Evolutionary conservation across 2,113 vertebrate genomes (phyloP).

Genomic region (Cheirogaleus medius): DNA sequence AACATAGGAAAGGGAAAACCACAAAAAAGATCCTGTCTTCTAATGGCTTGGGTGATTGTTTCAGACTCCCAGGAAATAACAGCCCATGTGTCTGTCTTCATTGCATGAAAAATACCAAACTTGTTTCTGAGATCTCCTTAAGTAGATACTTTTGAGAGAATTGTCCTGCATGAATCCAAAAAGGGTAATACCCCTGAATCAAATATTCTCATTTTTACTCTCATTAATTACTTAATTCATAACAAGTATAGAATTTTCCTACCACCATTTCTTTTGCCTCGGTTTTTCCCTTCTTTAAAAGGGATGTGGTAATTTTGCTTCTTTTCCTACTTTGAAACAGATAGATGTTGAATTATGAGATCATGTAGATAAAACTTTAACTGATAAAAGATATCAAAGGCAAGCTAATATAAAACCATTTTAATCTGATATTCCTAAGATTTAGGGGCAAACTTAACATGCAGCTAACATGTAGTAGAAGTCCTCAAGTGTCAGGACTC

Average conservation of each 20-base stretch:
- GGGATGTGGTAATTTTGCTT: neutral
- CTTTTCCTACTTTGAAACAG: neutral
- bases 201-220: neutral
- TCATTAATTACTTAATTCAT: neutral
- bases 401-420: neutral
- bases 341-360: neutral
- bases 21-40: neutral
- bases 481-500: neutral
- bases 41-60: neutral
- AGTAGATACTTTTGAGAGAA: neutral
- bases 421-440: neutral
- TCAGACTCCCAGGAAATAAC: neutral
- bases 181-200: neutral
- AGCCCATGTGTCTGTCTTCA: neutral
- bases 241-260: neutral
- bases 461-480: neutral
- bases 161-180: neutral
- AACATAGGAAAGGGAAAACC: neutral
- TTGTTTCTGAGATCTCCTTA: neutral
- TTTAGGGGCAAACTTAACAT: neutral
- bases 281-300: neutral
- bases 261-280: neutral
- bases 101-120: neutral
- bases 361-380: neutral
- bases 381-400: neutral